Percentiles rank a stretch among this genome's conserved stretches.
These are phyloP conservation scores for Meta bourneti DNA, from an alignment of 2,888 invertebrate genomes.

Conservation along the genomic window DNA sequence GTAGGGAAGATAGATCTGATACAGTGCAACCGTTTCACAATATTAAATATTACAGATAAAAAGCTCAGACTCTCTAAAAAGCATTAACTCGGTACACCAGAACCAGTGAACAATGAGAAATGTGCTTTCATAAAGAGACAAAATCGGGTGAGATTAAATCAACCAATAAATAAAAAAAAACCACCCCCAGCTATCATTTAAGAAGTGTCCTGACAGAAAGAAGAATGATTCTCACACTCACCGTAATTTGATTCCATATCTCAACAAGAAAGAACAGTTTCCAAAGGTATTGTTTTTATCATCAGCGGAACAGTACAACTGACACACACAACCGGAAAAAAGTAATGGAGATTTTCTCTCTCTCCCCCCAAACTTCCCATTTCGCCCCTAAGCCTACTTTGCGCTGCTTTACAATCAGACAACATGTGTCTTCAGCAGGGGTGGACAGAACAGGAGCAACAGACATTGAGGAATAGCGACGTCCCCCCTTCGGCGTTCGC, in stretches of 20 bases:
- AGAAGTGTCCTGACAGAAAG: neutral
- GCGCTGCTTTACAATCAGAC: slow-evolving; percentile 6
- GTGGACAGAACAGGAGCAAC: slow-evolving; percentile 44
- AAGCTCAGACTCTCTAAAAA: neutral
- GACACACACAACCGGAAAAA: neutral
- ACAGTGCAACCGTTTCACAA: too few relatives aligned
- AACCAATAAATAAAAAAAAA: neutral
- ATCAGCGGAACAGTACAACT: neutral
- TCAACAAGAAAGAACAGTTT: slow-evolving; percentile 17
- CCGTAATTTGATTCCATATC: slow-evolving; percentile 45
- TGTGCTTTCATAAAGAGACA: neutral
- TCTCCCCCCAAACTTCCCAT: neutral
- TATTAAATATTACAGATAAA: too few relatives aligned
- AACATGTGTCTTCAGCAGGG: slow-evolving; percentile 26
- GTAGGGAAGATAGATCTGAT: neutral
- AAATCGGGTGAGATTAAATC: neutral
- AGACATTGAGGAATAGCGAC: slow-evolving; percentile 40
- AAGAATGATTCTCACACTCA: slow-evolving; percentile 10
- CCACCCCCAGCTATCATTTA: neutral
- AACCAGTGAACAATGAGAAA: neutral
- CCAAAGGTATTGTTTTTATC: slow-evolving; percentile 10
- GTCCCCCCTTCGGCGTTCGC: slow-evolving; percentile 12
- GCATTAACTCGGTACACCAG: neutral
- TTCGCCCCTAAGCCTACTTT: slow-evolving; percentile 21
- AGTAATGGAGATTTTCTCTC: neutral